Evolutionary conservation across 2,888 invertebrate genomes (phyloP).

Genomic region (Leptinotarsa tumamoca): DNA sequence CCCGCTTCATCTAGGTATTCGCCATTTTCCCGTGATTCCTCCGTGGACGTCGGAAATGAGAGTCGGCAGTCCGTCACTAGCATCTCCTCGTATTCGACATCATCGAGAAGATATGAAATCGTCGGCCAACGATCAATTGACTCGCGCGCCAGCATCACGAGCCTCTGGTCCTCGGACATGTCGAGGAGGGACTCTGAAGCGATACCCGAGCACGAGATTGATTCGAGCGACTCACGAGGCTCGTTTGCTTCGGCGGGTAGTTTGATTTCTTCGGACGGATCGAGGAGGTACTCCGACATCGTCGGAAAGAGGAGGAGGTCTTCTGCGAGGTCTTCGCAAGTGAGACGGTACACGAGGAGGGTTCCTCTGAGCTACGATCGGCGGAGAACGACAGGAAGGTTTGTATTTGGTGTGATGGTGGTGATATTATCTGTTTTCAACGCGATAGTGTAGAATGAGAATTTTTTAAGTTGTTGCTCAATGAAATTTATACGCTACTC

Average conservation of each 20-base stretch:
- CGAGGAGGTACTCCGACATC: slow-evolving; percentile 61
- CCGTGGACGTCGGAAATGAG: slow-evolving; percentile 64
- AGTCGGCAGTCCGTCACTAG: slow-evolving; percentile 65
- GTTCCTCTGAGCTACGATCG: slow-evolving; percentile 70
- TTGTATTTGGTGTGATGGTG: slow-evolving; percentile 50
- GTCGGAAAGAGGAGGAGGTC: slow-evolving; percentile 60
- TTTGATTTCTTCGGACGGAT: slow-evolving; percentile 58
- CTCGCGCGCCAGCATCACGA: slow-evolving; percentile 65
- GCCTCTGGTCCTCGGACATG: slow-evolving; percentile 60
- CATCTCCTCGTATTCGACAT: slow-evolving; percentile 65
- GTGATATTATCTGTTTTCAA: no score
- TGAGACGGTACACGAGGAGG: slow-evolving; percentile 68
- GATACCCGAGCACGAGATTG: slow-evolving; percentile 64
- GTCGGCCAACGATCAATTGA: slow-evolving; percentile 66
- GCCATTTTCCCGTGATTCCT: slow-evolving; percentile 64
- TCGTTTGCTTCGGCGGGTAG: slow-evolving; percentile 63
- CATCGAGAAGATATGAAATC: slow-evolving; percentile 59
- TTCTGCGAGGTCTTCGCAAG: slow-evolving; percentile 61
- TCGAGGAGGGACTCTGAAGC: slow-evolving; percentile 63
- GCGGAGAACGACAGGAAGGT: slow-evolving; percentile 76
- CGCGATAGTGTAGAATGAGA: background rate
- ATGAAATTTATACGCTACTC: no score
- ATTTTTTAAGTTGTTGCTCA: background rate
- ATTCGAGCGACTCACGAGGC: slow-evolving; percentile 57
- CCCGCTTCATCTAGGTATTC: slow-evolving; percentile 55